phyloP scores from a whole-genome alignment of 2,888 invertebrate genomes.

The Rotaria magnacalcarata region DNA sequence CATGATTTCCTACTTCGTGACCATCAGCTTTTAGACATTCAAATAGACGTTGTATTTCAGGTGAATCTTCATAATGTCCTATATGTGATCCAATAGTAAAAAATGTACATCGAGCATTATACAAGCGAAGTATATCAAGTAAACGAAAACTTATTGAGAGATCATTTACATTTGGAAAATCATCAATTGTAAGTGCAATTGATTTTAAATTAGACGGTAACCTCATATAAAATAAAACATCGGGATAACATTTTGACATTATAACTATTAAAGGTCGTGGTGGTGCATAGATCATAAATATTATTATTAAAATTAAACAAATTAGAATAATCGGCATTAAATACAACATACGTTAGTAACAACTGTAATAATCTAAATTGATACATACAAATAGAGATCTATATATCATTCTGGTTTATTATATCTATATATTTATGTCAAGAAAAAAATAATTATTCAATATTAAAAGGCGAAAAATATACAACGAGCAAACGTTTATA shows the following conservation, averaged over 20 bases:
- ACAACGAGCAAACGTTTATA: too few species aligned
- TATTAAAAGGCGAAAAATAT: too few species aligned
- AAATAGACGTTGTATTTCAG: not conserved
- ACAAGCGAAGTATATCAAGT: not conserved
- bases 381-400: too few species aligned
- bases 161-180: not conserved
- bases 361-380: too few species aligned
- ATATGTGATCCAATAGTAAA: not conserved
- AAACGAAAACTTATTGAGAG: not conserved
- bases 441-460: too few species aligned
- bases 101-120: slow-evolving; percentile 18
- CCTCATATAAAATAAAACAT: not conserved
- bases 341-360: too few species aligned
- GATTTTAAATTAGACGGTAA: not conserved
- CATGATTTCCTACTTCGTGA: slow-evolving; percentile 22
- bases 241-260: not conserved
- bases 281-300: not conserved
- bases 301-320: not conserved
- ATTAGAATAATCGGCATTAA: too few species aligned
- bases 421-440: too few species aligned
- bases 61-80: not conserved
- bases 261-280: not conserved
- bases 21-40: not conserved
- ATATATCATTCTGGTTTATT: too few species aligned
- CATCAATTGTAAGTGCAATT: not conserved